Evolutionary conservation across 1,140 invertebrate genomes (phyloP), one percentile per base, ranked within the genome.

Genomic region (Tetragnatha versicolor): DNA sequence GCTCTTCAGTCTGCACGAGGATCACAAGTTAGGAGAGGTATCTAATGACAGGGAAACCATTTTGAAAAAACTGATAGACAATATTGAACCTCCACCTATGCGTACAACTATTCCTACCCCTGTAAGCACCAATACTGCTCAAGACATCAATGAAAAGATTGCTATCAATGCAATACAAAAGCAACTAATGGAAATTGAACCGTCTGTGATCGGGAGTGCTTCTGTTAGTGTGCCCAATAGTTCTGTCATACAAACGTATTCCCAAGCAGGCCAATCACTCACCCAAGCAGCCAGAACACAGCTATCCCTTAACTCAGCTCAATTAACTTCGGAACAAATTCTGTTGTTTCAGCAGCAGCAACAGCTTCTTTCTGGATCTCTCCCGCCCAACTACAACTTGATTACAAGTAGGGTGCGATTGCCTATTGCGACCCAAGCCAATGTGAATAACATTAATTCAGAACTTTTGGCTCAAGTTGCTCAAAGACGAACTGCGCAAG

Each of bases 121-220:
- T 22, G 45, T 51, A 6, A 55, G 31, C n/a, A 39, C 29, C 14
- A 53, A 51, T 35, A 33, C 61, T 25, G 72, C 81, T n/a, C 72
- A 61, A 68, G 88, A 87, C 37, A 85, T 90, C 80, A 91, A 91
- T 82, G 93, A 94, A 83, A 91, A 91, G 84, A 90, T 92, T 86
- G 94, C 93, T n/a, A 97, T 97, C 65, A 93, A 92, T 84, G 93
- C 91, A 6, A 98, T 98, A 83, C 93, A 95, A 82, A 92, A 94
- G 84, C 93, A 93, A 83, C 87, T 98, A 77, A 96, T 97, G 94
- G 90, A 90, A 27, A 29, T 47, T 12, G 20, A n/a, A 17, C 20
- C 65, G 22, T 17, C 31, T 10, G 63, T 51, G 2, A 42, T 66
- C 42, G 60, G 45, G 9, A 65, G 20, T 39, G 47, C 33, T 20